Evolutionary conservation across 92 coral and sea anemone species (phyloP), one percentile per base, ranked within the genome.

Genomic region (Porites divaricata): DNA sequence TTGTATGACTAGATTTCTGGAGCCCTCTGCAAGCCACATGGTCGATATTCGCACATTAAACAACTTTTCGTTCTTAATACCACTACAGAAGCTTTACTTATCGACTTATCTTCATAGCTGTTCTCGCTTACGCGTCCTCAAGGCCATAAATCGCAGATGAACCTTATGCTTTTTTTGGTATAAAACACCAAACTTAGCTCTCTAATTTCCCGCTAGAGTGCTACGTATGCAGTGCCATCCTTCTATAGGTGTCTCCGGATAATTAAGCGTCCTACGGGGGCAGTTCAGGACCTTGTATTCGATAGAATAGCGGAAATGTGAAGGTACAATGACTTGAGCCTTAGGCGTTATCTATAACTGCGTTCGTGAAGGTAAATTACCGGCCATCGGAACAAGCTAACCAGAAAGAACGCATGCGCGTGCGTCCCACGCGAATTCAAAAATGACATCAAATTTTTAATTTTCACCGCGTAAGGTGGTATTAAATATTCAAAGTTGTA

Each of bases 11-110:
- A 97, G 86, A 72, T 89, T 92, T 70, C 84, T 87, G 1, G 95
- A 91, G 73, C 97, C 86, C 63, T 88, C 90, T 11, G 92, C 83
- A 25, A 88, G 69, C 95, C 98, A 94, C 98, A 94, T 94, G 21
- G 53, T 73, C 45, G 13, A 1, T 19, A 5, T 15, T 23, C 49
- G 19, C 54, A 10, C 11, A 22, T 48, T 61, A 81, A 48, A 68
- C 35, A 57, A 53, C 52, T n/a, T 25, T 54, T 17, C 9, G 59
- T 50, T 9, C 7, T 61, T 62, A 10, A 63, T 41, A 12, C 14
- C 12, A 15, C 48, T 58, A 52, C 53, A 52, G 25, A 67, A 9
- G 25, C 45, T 24, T 17, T n/a, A 54, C 17, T 52, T 65, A 52
- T 35, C 51, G 65, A 76, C 21, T 54, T 19, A 20, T 48, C 3